phyloP scores from a whole-genome alignment of 1,140 invertebrate species.

The Lepidurus apus region DNA sequence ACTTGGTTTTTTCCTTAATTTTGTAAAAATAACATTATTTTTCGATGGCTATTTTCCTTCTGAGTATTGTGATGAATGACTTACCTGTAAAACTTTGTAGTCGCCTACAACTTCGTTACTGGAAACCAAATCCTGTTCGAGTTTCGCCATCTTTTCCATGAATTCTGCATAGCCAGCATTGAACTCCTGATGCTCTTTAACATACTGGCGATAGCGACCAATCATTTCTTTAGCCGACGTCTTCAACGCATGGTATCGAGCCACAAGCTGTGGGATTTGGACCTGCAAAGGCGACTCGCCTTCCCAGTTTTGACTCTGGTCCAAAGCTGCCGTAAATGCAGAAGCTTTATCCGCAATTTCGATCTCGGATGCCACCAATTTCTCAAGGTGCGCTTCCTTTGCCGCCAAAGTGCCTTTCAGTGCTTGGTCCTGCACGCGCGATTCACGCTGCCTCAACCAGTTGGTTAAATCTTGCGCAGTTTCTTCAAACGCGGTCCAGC shows the following conservation, averaged over 20 bases:
- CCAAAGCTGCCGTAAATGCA: slow-evolving; percentile 63
- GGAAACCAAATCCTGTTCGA: slow-evolving; percentile 65
- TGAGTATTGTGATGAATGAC: background rate
- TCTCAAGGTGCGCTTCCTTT: slow-evolving; percentile 72
- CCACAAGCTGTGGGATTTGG: slow-evolving; percentile 70
- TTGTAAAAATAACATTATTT: too few species aligned
- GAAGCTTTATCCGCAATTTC: slow-evolving; percentile 64
- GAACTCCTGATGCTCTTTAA: slow-evolving; percentile 77
- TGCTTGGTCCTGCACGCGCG: slow-evolving; percentile 78
- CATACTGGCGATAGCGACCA: slow-evolving; percentile 68
- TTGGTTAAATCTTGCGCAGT: slow-evolving; percentile 60
- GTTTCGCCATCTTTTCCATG: slow-evolving; percentile 63
- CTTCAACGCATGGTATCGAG: slow-evolving; percentile 77
- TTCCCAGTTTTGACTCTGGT: slow-evolving; percentile 63
- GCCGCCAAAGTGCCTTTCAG: slow-evolving; percentile 76
- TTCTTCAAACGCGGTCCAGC: slow-evolving; percentile 73
- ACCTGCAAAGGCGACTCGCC: slow-evolving; percentile 68
- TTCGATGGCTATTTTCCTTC: background rate
- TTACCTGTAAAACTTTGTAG: slow-evolving; percentile 57
- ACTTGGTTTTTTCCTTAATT: too few species aligned
- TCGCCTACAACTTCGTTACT: slow-evolving; percentile 82
- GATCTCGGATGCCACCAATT: slow-evolving; percentile 65
- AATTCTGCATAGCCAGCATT: slow-evolving; percentile 71
- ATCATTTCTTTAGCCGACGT: slow-evolving; percentile 52
- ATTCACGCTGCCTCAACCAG: slow-evolving; percentile 81